Conservation (phyloP, 2,888 invertebrate species). For the Sminthurinus aureus region DNA sequence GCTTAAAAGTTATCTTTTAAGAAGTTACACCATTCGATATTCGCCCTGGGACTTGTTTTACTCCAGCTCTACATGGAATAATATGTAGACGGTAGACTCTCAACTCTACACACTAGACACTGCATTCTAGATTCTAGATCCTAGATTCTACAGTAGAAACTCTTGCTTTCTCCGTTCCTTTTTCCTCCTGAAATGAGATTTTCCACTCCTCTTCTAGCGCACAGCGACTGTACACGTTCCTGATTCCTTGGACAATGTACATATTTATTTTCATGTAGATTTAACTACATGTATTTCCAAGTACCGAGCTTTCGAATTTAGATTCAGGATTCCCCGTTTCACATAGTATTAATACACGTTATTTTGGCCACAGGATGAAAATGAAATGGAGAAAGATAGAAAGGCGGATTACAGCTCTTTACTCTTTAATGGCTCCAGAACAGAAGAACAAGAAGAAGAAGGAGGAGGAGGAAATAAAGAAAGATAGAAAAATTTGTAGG, state of each 20-base stretch:
- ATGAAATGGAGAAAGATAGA: conserved; percentile 10
- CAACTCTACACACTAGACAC: background rate
- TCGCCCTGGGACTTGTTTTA: conserved; percentile 53
- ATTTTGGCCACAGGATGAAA: conserved; percentile 12
- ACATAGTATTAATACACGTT: background rate
- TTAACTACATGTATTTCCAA: too few relatives aligned
- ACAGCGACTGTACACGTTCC: too few relatives aligned
- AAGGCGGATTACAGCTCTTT: conserved; percentile 4
- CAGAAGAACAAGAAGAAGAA: background rate
- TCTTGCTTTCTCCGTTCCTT: background rate
- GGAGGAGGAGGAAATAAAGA: background rate
- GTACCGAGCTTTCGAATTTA: too few relatives aligned
- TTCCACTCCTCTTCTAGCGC: background rate
- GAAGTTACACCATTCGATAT: conserved; percentile 55
- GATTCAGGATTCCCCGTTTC: background rate
- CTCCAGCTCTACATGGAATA: conserved; percentile 37
- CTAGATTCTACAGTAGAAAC: background rate
- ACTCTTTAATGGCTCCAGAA: conserved; percentile 3
- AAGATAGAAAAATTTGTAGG: too few relatives aligned
- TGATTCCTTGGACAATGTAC: too few relatives aligned
- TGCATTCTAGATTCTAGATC: too few relatives aligned
- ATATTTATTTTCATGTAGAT: too few relatives aligned
- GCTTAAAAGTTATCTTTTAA: conserved; percentile 52
- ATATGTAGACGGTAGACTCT: too few relatives aligned
- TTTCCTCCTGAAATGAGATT: conserved; percentile 25